Percentiles rank a stretch among this genome's conserved stretches.
phyloP scores from a whole-genome alignment of 2,888 invertebrate species.

The Hypolimnas misippus region DNA sequence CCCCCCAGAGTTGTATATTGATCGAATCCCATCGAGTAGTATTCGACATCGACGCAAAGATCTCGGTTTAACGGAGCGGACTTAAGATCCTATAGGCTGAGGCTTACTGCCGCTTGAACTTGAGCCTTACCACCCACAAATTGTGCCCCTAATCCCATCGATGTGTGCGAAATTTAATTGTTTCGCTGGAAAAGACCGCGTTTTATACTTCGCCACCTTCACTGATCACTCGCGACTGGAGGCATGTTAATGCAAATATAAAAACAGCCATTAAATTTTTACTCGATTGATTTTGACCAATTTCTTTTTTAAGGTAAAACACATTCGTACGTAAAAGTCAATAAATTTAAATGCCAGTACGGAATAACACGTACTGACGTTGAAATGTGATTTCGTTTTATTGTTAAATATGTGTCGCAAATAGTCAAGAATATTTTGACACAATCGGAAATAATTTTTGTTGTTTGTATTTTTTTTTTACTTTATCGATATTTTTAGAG shows the following conservation, averaged over 20 bases:
- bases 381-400: constrained; percentile 31
- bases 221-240: constrained; percentile 62
- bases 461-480: constrained; percentile 13
- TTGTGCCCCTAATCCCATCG: constrained; percentile 65
- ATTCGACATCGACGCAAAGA: constrained; percentile 65
- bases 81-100: constrained; percentile 64
- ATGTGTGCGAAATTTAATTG: constrained; percentile 80
- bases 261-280: constrained; percentile 81
- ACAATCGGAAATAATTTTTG: constrained; percentile 13
- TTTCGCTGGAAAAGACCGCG: constrained; percentile 73
- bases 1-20: constrained; percentile 71
- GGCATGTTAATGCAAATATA: constrained; percentile 75
- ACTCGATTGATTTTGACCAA: constrained; percentile 29
- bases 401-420: constrained; percentile 32
- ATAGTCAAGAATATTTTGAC: constrained; percentile 26
- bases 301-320: constrained; percentile 18
- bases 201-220: constrained; percentile 66
- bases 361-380: constrained; percentile 22
- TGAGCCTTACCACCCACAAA: constrained; percentile 55
- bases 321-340: constrained; percentile 39
- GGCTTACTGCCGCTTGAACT: constrained; percentile 57
- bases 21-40: constrained; percentile 63
- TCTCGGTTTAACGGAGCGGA: constrained; percentile 69
- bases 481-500: constrained; percentile 7
- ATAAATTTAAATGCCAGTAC: constrained; percentile 38